Evolutionary conservation across 1,140 invertebrate genomes (phyloP).

Genomic region (Ceratina australensis): DNA sequence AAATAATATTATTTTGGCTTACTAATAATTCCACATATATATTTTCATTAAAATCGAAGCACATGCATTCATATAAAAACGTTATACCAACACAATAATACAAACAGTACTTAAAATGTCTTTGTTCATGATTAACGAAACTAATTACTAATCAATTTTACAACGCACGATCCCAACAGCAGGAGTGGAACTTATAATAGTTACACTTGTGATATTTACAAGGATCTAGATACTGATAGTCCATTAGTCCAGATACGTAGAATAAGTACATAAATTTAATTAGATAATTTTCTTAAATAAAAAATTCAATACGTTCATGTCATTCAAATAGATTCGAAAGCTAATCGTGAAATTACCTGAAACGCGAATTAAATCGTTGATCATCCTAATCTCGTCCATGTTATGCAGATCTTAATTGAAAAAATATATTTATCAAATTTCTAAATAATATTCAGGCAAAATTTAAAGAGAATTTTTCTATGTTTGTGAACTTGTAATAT

Average conservation of each 20-base stretch:
- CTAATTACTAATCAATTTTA: conserved; percentile 45
- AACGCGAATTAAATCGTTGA: no score
- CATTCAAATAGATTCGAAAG: neutral
- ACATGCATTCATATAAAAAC: neutral
- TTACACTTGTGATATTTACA: conserved; percentile 40
- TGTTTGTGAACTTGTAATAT: conserved; percentile 28
- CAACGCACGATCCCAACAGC: conserved; percentile 19
- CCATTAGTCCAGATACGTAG: neutral
- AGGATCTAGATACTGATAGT: neutral
- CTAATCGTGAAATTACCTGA: no score
- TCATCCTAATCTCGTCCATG: no score
- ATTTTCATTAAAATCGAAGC: neutral
- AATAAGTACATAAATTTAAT: neutral
- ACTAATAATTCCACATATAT: neutral
- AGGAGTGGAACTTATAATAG: neutral
- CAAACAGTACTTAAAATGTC: neutral
- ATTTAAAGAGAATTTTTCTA: conserved; percentile 12
- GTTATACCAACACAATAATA: neutral
- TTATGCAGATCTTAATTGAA: neutral
- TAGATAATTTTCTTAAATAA: conserved; percentile 3
- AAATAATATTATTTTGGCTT: neutral
- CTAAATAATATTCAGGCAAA: conserved; percentile 6
- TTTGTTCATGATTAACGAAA: conserved; percentile 21
- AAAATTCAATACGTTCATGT: neutral
- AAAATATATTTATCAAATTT: neutral